Evolutionary conservation across 1,140 invertebrate species (phyloP).

Genomic region (Drosophila ananassae): DNA sequence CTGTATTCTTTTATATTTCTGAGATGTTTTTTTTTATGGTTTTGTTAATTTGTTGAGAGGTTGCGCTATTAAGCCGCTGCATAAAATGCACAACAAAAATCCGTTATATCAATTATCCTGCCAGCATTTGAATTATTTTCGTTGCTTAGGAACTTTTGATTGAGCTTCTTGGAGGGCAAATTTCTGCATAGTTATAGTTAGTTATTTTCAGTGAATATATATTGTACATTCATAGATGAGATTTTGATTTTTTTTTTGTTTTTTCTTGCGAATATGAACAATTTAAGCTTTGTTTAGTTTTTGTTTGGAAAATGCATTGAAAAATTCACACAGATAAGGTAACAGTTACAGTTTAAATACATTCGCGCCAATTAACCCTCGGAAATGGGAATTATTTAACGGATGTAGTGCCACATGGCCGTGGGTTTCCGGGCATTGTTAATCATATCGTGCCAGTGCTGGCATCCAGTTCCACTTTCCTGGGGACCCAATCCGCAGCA

Average conservation of each 20-base stretch:
- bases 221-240: conserved; percentile 19
- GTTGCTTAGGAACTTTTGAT: conserved; percentile 67
- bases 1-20: conserved; percentile 7
- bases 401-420: conserved; percentile 93
- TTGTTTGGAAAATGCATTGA: conserved; percentile 30
- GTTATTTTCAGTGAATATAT: conserved; percentile 17
- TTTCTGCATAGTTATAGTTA: conserved; percentile 20
- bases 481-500: conserved; percentile 89
- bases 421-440: conserved; percentile 92
- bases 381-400: conserved; percentile 18
- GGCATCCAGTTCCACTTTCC: conserved; percentile 86
- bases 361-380: conserved; percentile 12
- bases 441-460: conserved; percentile 93
- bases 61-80: conserved; percentile 3
- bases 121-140: conserved; percentile 17
- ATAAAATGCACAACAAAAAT: conserved; percentile 53
- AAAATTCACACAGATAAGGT: conserved; percentile 33
- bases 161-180: conserved; percentile 63
- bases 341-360: conserved; percentile 13
- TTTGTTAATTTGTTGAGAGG: conserved; percentile 1
- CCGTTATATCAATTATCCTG: conserved; percentile 21
- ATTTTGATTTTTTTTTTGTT: conserved; percentile 12
- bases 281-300: conserved; percentile 7
- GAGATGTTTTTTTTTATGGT: conserved; percentile 11
- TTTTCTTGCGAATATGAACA: background rate